A percentile compares a stretch with the other conserved stretches of the same genome.
phyloP scores from a whole-genome alignment of 2,797 vertebrate species.

The Lemur catta region DNA sequence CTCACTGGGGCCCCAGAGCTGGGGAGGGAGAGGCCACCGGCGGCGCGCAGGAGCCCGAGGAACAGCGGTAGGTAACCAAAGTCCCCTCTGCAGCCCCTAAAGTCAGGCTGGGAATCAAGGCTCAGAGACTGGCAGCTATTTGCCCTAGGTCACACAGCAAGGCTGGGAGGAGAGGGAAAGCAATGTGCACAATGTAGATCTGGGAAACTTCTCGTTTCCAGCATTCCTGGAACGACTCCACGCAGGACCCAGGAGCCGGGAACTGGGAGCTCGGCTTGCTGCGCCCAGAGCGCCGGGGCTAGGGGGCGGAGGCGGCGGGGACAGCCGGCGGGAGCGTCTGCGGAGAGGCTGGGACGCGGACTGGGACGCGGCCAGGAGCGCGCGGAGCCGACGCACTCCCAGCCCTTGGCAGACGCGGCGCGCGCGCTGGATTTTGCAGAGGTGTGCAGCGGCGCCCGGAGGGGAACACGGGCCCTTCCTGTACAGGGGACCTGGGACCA shows the following conservation, averaged over 20 bases:
- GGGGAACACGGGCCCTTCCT: background rate
- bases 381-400: too few species aligned
- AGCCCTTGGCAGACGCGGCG: accelerated
- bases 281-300: accelerated
- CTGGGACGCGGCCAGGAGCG: too few species aligned
- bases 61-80: background rate
- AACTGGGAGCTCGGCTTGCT: background rate
- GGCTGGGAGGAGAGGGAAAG: background rate
- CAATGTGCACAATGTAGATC: background rate
- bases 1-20: background rate
- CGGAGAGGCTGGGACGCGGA: background rate
- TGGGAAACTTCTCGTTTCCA: background rate
- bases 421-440: background rate
- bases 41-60: background rate
- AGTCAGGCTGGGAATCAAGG: background rate
- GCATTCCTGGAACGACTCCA: too few species aligned
- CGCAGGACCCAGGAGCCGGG: background rate
- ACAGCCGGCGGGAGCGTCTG: too few species aligned
- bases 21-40: background rate
- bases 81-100: background rate
- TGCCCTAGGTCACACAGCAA: background rate
- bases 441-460: accelerated
- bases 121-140: background rate
- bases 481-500: background rate
- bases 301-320: background rate